Conservation (phyloP, 1,140 invertebrate genomes). For the Musca domestica region DNA sequence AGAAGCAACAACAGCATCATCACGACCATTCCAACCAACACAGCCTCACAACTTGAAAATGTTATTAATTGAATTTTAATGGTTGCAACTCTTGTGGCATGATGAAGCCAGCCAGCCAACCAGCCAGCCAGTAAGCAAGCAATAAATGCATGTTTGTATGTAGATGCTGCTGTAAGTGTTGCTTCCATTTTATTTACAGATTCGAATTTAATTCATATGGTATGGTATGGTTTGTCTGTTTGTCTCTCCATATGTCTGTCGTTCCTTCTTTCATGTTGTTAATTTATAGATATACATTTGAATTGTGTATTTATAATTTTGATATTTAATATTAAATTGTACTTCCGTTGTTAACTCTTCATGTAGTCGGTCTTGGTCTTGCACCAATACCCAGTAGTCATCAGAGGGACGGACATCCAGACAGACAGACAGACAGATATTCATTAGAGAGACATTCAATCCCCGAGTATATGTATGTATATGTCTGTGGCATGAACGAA, state of each 20-base stretch:
- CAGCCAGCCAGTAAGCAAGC: too few relatives aligned
- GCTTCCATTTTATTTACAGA: neutral
- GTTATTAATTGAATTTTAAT: constrained; percentile 21
- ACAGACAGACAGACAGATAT: too few relatives aligned
- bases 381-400: too few relatives aligned
- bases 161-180: neutral
- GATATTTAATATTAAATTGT: constrained; percentile 16
- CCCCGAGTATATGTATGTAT: too few relatives aligned
- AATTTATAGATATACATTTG: constrained; percentile 1
- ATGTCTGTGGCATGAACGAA: too few relatives aligned
- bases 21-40: neutral
- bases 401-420: too few relatives aligned
- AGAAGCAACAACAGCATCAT: neutral
- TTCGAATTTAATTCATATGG: neutral
- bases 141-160: neutral
- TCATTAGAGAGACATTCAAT: too few relatives aligned
- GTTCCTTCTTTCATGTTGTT: neutral
- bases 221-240: neutral
- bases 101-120: too few relatives aligned
- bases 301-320: constrained; percentile 2
- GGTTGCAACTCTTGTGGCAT: constrained; percentile 5
- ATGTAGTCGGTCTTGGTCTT: too few relatives aligned
- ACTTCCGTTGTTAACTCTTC: constrained; percentile 15
- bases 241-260: neutral
- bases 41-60: constrained; percentile 2